Base-by-base conservation (phyloP, 2,888 invertebrate genomes). In the Zaprionus bogoriensis region DNA sequence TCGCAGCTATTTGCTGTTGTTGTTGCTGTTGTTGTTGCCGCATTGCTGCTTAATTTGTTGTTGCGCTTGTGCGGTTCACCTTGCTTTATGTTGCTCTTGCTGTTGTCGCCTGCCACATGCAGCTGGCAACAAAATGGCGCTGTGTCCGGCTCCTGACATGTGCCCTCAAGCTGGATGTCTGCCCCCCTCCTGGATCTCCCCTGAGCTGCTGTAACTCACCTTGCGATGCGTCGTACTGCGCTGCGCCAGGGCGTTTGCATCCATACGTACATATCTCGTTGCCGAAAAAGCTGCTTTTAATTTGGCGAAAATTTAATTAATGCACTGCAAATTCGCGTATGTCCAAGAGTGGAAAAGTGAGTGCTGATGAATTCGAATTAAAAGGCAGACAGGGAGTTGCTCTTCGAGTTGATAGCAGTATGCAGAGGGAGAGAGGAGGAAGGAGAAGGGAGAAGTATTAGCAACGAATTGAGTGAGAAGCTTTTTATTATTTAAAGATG, bases 51-150 rank as follows among this genome's bases (percentile, higher is more conserved):
- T 28, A 32, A 23, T 19, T 44, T 55, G 42, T 55, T 50, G 61
- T 44, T 45, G 57, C 22, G 12, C 39, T 61, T 41, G 46, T 58
- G 63, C 44, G 74, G 65, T 57, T 66, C 52, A 63, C 48, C 63
- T 58, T 62, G 48, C 46, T 19, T 42, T 47, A 38, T 74, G 66
- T 32, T 71, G 67, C 50, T 60, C 62, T 38, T 67, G 48, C 60
- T 69, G 63, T 57, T 79, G 79, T 79, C 82, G 79, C 76, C 78
- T 82, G 79, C 72, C 83, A 77, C 66, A 62, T 83, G 77, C 80
- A 83, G 77, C 67, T 70, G 83, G 69, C 73, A 61, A 69, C 80
- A 81, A 81, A 81, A 81, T 81, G 80, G 84, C 81, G 80, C 53
- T 62, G 62, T 54, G 74, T 47, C 67, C 82, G 55, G 74, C 66